Conservation (phyloP, 64 coral and sea anemone species). For the Stichodactyla helianthus region DNA sequence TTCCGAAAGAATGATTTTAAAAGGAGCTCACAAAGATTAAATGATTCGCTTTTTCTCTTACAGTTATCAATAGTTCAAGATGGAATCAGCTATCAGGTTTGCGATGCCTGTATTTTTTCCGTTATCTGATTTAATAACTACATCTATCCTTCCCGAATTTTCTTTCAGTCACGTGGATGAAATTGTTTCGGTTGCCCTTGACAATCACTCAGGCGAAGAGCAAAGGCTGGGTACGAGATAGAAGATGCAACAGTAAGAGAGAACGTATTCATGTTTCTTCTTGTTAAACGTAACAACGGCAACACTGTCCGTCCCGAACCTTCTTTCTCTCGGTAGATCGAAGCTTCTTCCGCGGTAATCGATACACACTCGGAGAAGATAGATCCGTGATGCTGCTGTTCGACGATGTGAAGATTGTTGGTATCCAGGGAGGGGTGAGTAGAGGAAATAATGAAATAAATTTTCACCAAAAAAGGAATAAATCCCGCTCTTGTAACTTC, state of each 20-base stretch:
- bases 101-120: not conserved
- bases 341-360: conserved; percentile 36
- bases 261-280: not conserved
- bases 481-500: too few relatives aligned
- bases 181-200: not conserved
- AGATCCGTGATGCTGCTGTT: conserved; percentile 41
- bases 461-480: not conserved
- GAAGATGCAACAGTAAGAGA: conserved; percentile 6
- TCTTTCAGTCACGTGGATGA: conserved; percentile 13
- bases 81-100: not conserved
- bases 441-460: not conserved
- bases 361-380: conserved; percentile 25
- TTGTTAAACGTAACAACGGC: not conserved
- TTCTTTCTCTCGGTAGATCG: not conserved
- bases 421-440: conserved; percentile 50
- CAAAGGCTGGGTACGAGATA: conserved; percentile 7
- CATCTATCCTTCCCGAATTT: not conserved
- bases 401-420: conserved; percentile 31
- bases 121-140: not conserved
- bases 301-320: too few relatives aligned
- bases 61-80: not conserved
- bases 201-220: not conserved
- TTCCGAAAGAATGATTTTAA: too few relatives aligned
- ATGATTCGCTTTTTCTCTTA: not conserved
- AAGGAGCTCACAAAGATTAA: too few relatives aligned